Base-by-base conservation (phyloP, 2,113 vertebrate species). In the Rousettus leschenaultii region DNA sequence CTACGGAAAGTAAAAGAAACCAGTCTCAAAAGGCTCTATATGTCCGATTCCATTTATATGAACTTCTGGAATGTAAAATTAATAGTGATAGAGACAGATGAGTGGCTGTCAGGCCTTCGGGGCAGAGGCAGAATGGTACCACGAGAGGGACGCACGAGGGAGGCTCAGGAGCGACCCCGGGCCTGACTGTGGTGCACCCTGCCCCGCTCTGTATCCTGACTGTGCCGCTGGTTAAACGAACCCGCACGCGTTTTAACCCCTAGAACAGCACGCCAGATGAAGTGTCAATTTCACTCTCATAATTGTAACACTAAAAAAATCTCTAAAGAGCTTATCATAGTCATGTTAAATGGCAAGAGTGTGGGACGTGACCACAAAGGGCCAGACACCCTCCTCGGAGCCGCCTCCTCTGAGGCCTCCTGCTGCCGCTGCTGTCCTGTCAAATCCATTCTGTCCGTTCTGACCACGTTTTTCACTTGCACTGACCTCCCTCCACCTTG, bases 291-390 rank as follows among this genome's bases (percentile, higher is more conserved):
- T 71, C n/a, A 71, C 26, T 83, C 5, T 74, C 22, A 63, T 55
- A 55, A 80, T 33, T 19, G 51, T 24, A 57, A 89, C 74, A 38
- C 19, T 24, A 40, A 30, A 48, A 38, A 9, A 63, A 59, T 51
- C 28, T 57, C 78, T 35, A 35, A 91, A 91, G 71, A 55, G 61
- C 57, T 61, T 43, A 4, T 68, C 57, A 78, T 65, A 45, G 43
- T 66, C 40, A 61, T 22, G 40, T 35, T 79, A 94, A 88, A 68
- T 74, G 57, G 43, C 43, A 85, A 95, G 86, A 68, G 57, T 26
- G 40, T 14, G 43, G 91, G 57, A 38, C 63, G 9, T 89, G 38
- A 84, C 33, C 71, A 95, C 55, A 77, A 77, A 55, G 33, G 33
- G 26, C 40, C 26, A 15, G 30, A 7, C 24, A 40, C n/a, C 18